Evolutionary conservation across 2,888 invertebrate species (phyloP).

Genomic region (Dicycla oo): DNA sequence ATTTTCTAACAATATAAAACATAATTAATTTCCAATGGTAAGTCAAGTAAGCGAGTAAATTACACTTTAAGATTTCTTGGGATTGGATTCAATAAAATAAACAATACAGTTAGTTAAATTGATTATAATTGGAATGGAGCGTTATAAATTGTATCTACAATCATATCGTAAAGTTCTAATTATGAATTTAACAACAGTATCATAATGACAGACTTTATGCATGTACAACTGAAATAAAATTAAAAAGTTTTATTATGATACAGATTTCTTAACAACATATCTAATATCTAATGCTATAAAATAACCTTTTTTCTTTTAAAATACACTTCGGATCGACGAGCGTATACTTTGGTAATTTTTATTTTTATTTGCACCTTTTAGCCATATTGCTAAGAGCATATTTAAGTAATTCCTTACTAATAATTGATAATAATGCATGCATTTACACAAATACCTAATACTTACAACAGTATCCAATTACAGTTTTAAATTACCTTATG

Average conservation of each 20-base stretch:
- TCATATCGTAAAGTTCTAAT: no score
- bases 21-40: not conserved
- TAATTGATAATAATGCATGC: slow-evolving; percentile 1
- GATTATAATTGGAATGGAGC: not conserved
- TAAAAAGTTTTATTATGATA: no score
- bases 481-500: slow-evolving; percentile 57
- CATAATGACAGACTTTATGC: no score
- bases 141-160: not conserved
- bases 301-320: no score
- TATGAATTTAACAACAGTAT: no score
- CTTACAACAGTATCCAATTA: slow-evolving; percentile 47
- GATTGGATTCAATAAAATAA: not conserved
- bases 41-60: no score
- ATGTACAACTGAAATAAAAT: no score
- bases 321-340: no score
- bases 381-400: not conserved
- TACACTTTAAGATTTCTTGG: not conserved
- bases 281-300: no score
- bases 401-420: not conserved
- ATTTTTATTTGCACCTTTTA: not conserved
- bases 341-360: no score
- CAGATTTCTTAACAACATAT: no score
- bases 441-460: slow-evolving; percentile 27
- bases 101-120: not conserved
- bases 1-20: not conserved